These are phyloP conservation scores for Noctua janthina DNA, from an alignment of 2,888 invertebrate species.

Conservation along the genomic window DNA sequence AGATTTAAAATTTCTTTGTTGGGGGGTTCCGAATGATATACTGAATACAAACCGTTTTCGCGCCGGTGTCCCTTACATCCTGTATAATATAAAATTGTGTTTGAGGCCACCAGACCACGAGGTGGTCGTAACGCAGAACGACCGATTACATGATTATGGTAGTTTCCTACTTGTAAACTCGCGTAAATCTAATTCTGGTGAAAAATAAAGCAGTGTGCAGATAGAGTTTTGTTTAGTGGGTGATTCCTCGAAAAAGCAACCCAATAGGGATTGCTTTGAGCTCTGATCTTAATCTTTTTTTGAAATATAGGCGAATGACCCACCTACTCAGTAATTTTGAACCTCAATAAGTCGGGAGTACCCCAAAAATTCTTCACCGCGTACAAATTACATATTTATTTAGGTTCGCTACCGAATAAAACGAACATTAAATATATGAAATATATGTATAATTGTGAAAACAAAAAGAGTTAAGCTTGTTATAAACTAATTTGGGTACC, in stretches of 20 bases:
- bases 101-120: too few relatives aligned
- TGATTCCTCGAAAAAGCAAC: neutral
- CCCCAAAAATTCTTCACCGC: neutral
- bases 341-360: neutral
- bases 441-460: conserved; percentile 14
- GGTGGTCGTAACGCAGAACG: too few relatives aligned
- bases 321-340: neutral
- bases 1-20: too few relatives aligned
- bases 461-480: conserved; percentile 36
- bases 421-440: neutral
- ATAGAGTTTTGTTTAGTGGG: neutral
- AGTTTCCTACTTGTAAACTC: neutral
- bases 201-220: neutral
- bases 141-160: neutral
- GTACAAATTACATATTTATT: neutral
- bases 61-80: too few relatives aligned
- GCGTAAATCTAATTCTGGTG: neutral
- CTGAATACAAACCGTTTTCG: too few relatives aligned
- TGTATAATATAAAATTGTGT: too few relatives aligned
- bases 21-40: too few relatives aligned
- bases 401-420: neutral
- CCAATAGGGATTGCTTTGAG: too few relatives aligned
- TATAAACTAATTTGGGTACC: conserved; percentile 38
- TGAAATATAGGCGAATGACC: neutral
- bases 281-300: neutral